phyloP scores from a whole-genome alignment of 2,113 vertebrate genomes.

The Poicephalus meyeri region DNA sequence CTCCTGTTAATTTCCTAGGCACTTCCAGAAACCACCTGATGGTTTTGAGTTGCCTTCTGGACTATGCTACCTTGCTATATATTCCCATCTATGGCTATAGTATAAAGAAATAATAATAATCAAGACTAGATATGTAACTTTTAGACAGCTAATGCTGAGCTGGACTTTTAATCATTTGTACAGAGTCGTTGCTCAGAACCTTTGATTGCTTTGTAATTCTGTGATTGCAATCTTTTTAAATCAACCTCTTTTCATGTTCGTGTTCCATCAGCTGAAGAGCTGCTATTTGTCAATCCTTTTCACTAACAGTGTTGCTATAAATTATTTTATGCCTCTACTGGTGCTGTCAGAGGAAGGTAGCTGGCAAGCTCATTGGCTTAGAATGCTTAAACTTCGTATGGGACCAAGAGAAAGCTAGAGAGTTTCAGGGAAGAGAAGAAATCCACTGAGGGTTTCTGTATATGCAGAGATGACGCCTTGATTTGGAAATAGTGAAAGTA shows the following conservation, averaged over 20 bases:
- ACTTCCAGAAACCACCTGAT: neutral
- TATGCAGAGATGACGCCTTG: neutral
- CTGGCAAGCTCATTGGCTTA: neutral
- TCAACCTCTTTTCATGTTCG: neutral
- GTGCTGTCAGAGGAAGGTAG: neutral
- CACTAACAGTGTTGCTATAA: neutral
- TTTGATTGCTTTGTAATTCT: neutral
- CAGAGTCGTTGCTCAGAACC: neutral
- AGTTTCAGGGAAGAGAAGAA: neutral
- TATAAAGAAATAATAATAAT: neutral
- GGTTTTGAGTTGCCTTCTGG: neutral
- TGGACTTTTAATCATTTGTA: neutral
- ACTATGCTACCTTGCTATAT: neutral
- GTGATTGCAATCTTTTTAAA: conserved; percentile 37
- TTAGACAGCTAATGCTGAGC: neutral
- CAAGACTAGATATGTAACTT: neutral
- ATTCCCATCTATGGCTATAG: neutral
- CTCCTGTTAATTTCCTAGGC: conserved; percentile 2
- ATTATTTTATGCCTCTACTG: neutral
- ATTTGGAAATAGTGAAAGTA: neutral
- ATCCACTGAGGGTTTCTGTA: neutral
- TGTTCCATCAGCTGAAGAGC: neutral
- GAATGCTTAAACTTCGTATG: neutral
- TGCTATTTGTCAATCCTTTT: conserved; percentile 47
- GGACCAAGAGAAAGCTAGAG: neutral